phyloP scores from a whole-genome alignment of 2,797 vertebrate species.

The Thamnophis elegans region DNA sequence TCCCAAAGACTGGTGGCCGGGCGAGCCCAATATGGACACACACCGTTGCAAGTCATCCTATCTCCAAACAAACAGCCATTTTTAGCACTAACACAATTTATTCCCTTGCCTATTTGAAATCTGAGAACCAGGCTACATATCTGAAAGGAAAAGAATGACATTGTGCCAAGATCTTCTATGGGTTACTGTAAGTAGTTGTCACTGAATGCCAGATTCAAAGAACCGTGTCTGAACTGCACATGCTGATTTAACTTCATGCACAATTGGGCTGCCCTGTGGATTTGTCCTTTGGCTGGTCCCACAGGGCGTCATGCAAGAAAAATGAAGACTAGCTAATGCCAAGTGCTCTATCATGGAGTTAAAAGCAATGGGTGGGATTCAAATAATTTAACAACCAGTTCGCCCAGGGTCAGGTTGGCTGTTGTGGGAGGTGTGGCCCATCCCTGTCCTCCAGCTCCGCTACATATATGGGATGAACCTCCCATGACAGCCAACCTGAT shows the following conservation, averaged over 20 bases:
- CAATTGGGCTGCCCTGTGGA: not conserved
- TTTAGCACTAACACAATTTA: not conserved
- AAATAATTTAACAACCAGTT: too few relatives aligned
- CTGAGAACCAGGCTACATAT: not conserved
- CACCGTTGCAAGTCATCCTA: not conserved
- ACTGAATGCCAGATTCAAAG: not conserved
- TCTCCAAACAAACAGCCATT: not conserved
- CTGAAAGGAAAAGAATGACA: not conserved
- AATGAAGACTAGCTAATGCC: not conserved
- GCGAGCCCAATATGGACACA: not conserved
- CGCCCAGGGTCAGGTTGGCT: too few relatives aligned
- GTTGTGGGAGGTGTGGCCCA: too few relatives aligned
- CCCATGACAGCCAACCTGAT: too few relatives aligned
- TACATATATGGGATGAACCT: too few relatives aligned
- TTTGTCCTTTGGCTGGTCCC: not conserved
- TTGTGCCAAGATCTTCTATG: not conserved
- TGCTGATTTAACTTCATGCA: not conserved
- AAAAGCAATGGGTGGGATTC: not conserved
- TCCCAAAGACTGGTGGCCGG: not conserved
- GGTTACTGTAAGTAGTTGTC: not conserved
- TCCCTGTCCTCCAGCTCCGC: too few relatives aligned
- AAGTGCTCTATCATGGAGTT: not conserved
- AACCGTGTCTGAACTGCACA: not conserved
- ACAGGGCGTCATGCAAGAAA: not conserved
- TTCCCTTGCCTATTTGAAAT: not conserved